Conservation (phyloP, 2,113 vertebrate species). For the Anas platyrhynchos region DNA sequence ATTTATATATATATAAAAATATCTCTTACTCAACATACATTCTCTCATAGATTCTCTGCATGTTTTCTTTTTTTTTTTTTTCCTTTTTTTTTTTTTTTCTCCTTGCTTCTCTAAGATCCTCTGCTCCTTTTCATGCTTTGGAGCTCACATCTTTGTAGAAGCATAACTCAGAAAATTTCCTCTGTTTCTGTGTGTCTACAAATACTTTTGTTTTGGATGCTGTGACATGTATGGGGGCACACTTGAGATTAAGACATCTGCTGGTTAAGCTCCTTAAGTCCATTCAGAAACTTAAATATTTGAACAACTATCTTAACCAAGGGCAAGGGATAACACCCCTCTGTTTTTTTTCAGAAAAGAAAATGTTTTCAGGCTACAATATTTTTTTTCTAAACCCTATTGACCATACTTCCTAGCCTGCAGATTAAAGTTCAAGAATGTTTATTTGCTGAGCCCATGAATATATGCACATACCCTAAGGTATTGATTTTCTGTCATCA, state of each 20-base stretch:
- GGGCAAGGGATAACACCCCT: constrained; percentile 23
- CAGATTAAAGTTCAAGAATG: constrained; percentile 42
- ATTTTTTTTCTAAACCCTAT: constrained; percentile 10
- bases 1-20: neutral
- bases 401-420: neutral
- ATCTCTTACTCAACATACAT: accelerated
- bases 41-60: neutral
- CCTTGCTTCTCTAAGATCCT: neutral
- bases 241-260: neutral
- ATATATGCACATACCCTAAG: neutral
- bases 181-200: neutral
- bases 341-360: constrained; percentile 43
- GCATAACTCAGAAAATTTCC: neutral
- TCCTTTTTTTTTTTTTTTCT: neutral
- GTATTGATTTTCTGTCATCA: constrained; percentile 24
- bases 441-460: constrained; percentile 12
- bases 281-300: constrained; percentile 61
- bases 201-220: neutral
- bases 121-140: neutral
- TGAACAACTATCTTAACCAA: constrained; percentile 50
- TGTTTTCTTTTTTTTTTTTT: neutral
- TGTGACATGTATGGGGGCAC: neutral
- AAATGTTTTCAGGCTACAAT: constrained; percentile 32
- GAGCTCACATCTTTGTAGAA: neutral
- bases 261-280: constrained; percentile 8